Evolutionary conservation across 2,888 invertebrate species (phyloP), one percentile per base, ranked within the genome.

Genomic region (Chloromyia formosa): DNA sequence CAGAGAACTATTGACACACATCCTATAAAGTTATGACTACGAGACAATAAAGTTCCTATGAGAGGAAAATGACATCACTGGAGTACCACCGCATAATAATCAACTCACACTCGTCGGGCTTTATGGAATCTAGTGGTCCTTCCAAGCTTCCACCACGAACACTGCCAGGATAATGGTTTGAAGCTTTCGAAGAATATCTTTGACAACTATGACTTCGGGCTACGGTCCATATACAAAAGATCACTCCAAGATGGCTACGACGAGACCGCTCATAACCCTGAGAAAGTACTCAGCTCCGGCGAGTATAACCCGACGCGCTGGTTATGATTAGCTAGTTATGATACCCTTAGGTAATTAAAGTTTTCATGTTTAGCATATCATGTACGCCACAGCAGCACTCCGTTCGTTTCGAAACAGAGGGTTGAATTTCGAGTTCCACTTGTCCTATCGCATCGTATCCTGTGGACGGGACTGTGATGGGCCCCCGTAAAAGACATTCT

Each of bases 241-340:
- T 49, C 49, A n/a, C 12, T 49, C 12, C 10, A 49, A 49, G 49
- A 49, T 49, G 49, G 2, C 49, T n/a, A n/a, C 12, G 49, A n/a
- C 49, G 49, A 49, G 49, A 58, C 58, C 58, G 20, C 54, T 22
- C 58, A 58, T 58, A 58, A 23, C 58, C 58, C 20, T 14, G 27
- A 18, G 16, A 58, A 20, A 58, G 58, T 22, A 5, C 20, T 40
- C 27, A 22, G n/a, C 35, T 27, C 27, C 7, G 27, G 7, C 16
- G 22, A 56, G n/a, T n/a, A n/a, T 16, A 54, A 54, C 54, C 54
- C 56, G 20, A 20, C 56, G 56, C 40, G 16, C 73, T 73, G 73
- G 73, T 75, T 75, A 73, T 75, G 75, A 75, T 75, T 75, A 75
- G 73, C 73, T 75, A 75, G 61, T 75, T 75, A 73, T 75, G 73